phyloP scores from a whole-genome alignment of 2,113 vertebrate genomes.

The Eonycteris spelaea region DNA sequence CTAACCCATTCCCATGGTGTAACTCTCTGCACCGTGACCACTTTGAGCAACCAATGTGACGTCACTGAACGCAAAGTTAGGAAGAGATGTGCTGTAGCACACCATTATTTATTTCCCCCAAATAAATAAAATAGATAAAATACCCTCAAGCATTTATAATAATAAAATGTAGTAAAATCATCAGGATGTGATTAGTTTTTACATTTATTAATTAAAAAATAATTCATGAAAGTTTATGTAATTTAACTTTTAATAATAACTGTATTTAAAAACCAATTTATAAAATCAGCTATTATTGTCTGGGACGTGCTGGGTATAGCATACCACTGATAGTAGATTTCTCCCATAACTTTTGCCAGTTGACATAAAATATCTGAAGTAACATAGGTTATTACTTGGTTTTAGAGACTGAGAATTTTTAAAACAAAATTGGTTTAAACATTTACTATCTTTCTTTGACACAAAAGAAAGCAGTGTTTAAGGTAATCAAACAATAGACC shows the following conservation, averaged over 20 bases:
- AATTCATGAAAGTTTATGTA: neutral
- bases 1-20: neutral
- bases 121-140: neutral
- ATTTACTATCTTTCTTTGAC: neutral
- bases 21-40: fast-evolving
- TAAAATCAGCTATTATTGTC: neutral
- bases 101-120: neutral
- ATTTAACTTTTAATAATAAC: neutral
- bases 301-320: too few relatives aligned
- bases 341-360: neutral
- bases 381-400: neutral
- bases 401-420: neutral
- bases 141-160: neutral
- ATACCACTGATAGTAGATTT: neutral
- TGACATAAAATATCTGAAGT: neutral
- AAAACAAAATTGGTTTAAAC: neutral
- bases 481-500: neutral
- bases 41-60: neutral
- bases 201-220: neutral
- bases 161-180: neutral
- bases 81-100: neutral
- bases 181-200: neutral
- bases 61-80: neutral
- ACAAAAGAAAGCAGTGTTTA: neutral
- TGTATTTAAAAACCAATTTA: neutral